A percentile compares a stretch with the other conserved stretches of the same genome.
Evolutionary conservation across 2,113 vertebrate genomes (phyloP).

Genomic region (Hippopotamus amphibius): DNA sequence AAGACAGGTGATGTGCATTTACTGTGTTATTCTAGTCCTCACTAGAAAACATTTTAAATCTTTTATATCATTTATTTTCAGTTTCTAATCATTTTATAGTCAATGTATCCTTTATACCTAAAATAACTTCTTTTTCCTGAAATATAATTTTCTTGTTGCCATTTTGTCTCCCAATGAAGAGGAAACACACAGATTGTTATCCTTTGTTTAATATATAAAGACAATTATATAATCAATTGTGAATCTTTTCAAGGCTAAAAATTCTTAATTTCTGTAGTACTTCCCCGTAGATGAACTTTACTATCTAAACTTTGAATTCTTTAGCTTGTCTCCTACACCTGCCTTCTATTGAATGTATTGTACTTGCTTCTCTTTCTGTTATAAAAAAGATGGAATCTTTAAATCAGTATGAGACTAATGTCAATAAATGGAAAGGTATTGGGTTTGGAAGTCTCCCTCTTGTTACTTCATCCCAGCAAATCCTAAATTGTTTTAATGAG

Average conservation of each 20-base stretch:
- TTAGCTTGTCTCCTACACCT: background rate
- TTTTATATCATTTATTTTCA: background rate
- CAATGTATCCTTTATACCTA: background rate
- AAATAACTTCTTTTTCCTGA: constrained; percentile 1
- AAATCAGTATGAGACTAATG: background rate
- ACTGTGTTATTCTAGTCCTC: background rate
- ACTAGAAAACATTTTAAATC: background rate
- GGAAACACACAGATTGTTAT: background rate
- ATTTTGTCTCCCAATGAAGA: background rate
- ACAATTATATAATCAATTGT: background rate
- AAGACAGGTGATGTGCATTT: background rate
- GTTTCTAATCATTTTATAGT: background rate
- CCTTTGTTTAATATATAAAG: background rate
- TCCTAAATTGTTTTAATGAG: background rate
- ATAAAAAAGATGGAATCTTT: background rate
- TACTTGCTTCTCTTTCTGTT: background rate
- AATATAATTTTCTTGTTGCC: background rate
- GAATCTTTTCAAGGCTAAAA: background rate
- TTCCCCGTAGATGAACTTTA: background rate
- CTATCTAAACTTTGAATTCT: background rate
- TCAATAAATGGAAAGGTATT: background rate
- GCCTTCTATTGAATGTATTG: background rate
- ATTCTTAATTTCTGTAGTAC: background rate
- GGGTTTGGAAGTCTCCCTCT: background rate
- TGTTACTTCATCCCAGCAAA: background rate